These are phyloP conservation scores for Montipora capitata DNA, from an alignment of 92 coral and sea anemone species.

Conservation along the genomic window DNA sequence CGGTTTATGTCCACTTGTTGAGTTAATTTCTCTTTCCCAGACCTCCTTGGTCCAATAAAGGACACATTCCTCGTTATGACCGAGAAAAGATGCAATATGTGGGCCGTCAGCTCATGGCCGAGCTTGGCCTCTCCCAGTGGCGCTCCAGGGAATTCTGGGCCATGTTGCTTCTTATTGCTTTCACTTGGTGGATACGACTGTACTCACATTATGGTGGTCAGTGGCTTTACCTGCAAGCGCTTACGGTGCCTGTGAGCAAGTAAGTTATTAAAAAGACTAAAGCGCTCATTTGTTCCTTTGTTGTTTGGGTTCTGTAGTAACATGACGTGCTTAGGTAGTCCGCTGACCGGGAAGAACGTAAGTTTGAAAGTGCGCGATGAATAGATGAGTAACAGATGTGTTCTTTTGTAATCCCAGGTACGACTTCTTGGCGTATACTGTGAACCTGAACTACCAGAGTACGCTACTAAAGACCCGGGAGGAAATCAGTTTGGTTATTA, in stretches of 20 bases:
- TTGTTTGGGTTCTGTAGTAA: too few relatives aligned
- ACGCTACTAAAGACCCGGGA: slow-evolving; percentile 93
- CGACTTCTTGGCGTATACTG: slow-evolving; percentile 94
- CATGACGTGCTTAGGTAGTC: too few relatives aligned
- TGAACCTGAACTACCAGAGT: slow-evolving; percentile 96
- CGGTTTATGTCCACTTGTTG: neutral
- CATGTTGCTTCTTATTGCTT: slow-evolving; percentile 94
- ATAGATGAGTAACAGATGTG: neutral
- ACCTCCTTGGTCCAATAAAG: slow-evolving; percentile 98
- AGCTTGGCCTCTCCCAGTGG: slow-evolving; percentile 99
- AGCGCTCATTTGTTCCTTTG: too few relatives aligned
- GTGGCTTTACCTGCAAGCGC: slow-evolving; percentile 96
- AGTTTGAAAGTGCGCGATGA: neutral
- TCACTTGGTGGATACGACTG: slow-evolving; percentile 97
- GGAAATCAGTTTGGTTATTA: slow-evolving; percentile 90
- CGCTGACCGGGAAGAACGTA: neutral
- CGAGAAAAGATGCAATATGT: slow-evolving; percentile 99
- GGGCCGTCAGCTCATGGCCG: slow-evolving; percentile 97
- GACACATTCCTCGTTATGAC: slow-evolving; percentile 93
- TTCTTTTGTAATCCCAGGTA: slow-evolving; percentile 58
- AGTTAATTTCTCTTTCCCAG: slow-evolving; percentile 38
- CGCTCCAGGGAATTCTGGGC: slow-evolving; percentile 99
- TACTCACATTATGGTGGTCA: slow-evolving; percentile 98
- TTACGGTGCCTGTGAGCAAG: slow-evolving; percentile 92
- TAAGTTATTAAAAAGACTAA: slow-evolving; percentile 42